Evolutionary conservation across 2,113 vertebrate species (phyloP).

Genomic region (Mola mola): DNA sequence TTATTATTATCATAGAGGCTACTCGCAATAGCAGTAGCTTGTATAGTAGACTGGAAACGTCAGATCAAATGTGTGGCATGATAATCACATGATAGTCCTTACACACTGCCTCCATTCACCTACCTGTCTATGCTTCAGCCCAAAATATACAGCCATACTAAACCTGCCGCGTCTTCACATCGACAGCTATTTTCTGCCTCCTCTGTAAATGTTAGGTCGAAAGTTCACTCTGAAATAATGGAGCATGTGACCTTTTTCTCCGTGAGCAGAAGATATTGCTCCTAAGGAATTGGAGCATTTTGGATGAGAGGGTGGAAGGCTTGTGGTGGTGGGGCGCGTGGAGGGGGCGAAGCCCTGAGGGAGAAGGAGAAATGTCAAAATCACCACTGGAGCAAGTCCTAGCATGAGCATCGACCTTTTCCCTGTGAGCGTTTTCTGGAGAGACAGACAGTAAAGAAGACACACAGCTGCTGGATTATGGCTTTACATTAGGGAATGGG

Average conservation of each 20-base stretch:
- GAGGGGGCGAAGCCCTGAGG: slow-evolving; percentile 53
- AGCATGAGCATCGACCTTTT: slow-evolving; percentile 66
- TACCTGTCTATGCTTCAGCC: slow-evolving; percentile 44
- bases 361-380: slow-evolving; percentile 81
- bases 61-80: slow-evolving; percentile 47
- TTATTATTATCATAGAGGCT: slow-evolving; percentile 59
- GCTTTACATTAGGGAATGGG: slow-evolving; percentile 20
- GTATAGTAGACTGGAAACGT: slow-evolving; percentile 26
- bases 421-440: slow-evolving; percentile 18
- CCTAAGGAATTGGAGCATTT: slow-evolving; percentile 74
- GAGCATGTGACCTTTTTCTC: slow-evolving; percentile 82
- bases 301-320: slow-evolving; percentile 69
- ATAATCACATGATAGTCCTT: slow-evolving; percentile 35
- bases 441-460: not conserved
- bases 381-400: slow-evolving; percentile 58
- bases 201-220: slow-evolving; percentile 81
- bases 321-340: not conserved
- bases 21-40: slow-evolving; percentile 32
- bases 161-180: slow-evolving; percentile 58
- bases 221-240: slow-evolving; percentile 82
- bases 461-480: slow-evolving; percentile 21
- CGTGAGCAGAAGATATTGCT: slow-evolving; percentile 73
- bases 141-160: slow-evolving; percentile 45
- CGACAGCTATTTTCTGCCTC: slow-evolving; percentile 73
- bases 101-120: slow-evolving; percentile 24